A percentile compares a stretch with the other conserved stretches of the same genome.
Evolutionary conservation across 2,888 invertebrate genomes (phyloP).

Genomic region (Sesia apiformis): DNA sequence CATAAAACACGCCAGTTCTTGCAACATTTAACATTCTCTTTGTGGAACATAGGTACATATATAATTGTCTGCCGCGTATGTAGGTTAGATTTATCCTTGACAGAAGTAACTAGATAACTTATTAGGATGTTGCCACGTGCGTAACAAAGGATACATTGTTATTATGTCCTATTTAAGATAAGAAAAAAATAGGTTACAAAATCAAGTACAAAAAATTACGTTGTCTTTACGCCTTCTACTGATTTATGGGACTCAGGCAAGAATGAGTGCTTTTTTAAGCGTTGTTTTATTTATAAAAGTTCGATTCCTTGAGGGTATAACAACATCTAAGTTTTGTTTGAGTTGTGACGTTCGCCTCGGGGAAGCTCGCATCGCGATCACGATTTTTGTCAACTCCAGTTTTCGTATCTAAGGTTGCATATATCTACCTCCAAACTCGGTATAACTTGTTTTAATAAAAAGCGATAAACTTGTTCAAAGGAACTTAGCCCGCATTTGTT

Average conservation of each 20-base stretch:
- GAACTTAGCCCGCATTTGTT: too few relatives aligned
- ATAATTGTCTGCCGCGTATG: slow-evolving; percentile 26
- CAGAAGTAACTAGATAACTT: slow-evolving; percentile 39
- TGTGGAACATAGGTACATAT: neutral
- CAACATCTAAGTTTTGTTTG: slow-evolving; percentile 34
- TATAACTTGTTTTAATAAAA: too few relatives aligned
- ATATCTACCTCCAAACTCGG: neutral
- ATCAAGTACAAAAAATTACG: neutral
- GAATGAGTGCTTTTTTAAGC: slow-evolving; percentile 21
- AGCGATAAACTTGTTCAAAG: too few relatives aligned
- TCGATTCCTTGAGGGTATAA: slow-evolving; percentile 20
- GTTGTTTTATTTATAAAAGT: slow-evolving; percentile 22
- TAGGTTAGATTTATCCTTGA: slow-evolving; percentile 34
- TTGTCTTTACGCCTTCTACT: slow-evolving; percentile 17
- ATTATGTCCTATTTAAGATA: slow-evolving; percentile 25
- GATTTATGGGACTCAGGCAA: slow-evolving; percentile 20
- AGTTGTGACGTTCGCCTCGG: slow-evolving; percentile 20
- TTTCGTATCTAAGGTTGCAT: neutral
- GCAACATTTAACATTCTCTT: too few relatives aligned
- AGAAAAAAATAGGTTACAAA: slow-evolving; percentile 14
- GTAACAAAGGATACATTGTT: slow-evolving; percentile 16
- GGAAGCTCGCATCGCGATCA: slow-evolving; percentile 12
- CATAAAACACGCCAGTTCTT: too few relatives aligned
- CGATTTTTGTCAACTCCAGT: slow-evolving; percentile 12
- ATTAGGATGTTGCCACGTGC: slow-evolving; percentile 27